phyloP scores from a whole-genome alignment of 2,888 invertebrate genomes.

The Terebella lapidaria region DNA sequence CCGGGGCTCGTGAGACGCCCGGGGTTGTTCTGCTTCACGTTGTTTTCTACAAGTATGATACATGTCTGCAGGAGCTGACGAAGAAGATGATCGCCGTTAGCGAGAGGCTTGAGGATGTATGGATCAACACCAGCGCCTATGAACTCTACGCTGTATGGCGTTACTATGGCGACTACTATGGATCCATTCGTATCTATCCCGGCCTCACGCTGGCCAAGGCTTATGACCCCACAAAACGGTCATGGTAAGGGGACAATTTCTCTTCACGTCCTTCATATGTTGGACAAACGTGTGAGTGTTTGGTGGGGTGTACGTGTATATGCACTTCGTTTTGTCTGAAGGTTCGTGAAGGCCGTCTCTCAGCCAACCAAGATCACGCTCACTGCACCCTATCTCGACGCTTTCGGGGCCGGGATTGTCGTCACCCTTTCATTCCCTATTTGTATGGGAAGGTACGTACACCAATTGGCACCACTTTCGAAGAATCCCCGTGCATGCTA shows the following conservation, averaged over 20 bases:
- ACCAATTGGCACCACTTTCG: too few relatives aligned
- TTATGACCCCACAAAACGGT: not conserved
- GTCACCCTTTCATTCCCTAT: not conserved
- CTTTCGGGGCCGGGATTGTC: not conserved
- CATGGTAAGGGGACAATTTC: not conserved
- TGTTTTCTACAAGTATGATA: too few relatives aligned
- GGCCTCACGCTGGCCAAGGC: not conserved
- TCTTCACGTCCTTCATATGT: not conserved
- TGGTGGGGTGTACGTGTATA: not conserved
- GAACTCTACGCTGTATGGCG: not conserved
- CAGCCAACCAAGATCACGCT: not conserved
- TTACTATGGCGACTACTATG: not conserved
- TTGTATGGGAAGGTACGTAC: not conserved
- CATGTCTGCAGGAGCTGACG: too few relatives aligned
- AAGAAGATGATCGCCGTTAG: not conserved
- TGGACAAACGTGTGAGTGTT: not conserved
- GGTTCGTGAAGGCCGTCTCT: not conserved
- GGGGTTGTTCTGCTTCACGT: too few relatives aligned
- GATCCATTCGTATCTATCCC: not conserved
- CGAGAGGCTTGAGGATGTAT: not conserved
- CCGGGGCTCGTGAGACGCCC: too few relatives aligned
- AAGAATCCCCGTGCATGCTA: too few relatives aligned
- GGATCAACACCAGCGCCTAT: not conserved
- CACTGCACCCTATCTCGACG: not conserved
- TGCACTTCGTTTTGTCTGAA: not conserved